Base-by-base conservation (phyloP, 2,113 vertebrate genomes). In the Coryphaenoides rupestris region DNA sequence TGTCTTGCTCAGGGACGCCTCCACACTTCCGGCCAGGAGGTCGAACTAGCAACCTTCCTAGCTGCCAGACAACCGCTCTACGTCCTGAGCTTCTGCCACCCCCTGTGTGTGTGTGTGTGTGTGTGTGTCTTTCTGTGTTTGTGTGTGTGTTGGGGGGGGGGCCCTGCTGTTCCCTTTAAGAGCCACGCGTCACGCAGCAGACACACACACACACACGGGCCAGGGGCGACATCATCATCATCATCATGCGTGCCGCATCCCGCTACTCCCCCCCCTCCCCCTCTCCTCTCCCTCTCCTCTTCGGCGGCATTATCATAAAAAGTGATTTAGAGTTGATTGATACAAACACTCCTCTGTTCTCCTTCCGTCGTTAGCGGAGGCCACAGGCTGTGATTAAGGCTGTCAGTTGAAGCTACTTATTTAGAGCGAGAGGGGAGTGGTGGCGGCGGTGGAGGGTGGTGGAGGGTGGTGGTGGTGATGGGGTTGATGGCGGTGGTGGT, bases 331-430 rank as follows among this genome's bases (percentile, higher is more conserved):
- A 92, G 90, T 93, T 98, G 95, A 98, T 96, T 95, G 95, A 96
- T 98, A 95, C 93, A 98, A 98, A 98, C 96, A 92, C 92, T 92
- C 91, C 93, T 95, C 90, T 95, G 94, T 95, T 95, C 95, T 96
- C 33, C 33, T 93, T 94, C 92, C 94, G 92, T 96, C 95, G 95
- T 98, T 97, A 98, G 92, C 93, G 87, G 91, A 93, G 94, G 95
- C 96, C 95, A 97, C 94, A 95, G 96, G 95, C 95, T 90, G 94
- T 94, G 94, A 98, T 98, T 98, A 96, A 96, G 96, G 93, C 95
- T 96, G 95, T 96, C 94, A 95, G 97, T 96, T 96, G 91, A 93
- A 95, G 93, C 93, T 93, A 93, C 94, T 98, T 94, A 94, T 98
- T 98, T 91, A 90, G 90, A 88, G 86, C 87, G 81, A 66, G 86